Percentiles rank a stretch among this genome's conserved stretches.
Conservation (phyloP, 2,888 invertebrate species). For the Meliscaeva auricollis region DNA sequence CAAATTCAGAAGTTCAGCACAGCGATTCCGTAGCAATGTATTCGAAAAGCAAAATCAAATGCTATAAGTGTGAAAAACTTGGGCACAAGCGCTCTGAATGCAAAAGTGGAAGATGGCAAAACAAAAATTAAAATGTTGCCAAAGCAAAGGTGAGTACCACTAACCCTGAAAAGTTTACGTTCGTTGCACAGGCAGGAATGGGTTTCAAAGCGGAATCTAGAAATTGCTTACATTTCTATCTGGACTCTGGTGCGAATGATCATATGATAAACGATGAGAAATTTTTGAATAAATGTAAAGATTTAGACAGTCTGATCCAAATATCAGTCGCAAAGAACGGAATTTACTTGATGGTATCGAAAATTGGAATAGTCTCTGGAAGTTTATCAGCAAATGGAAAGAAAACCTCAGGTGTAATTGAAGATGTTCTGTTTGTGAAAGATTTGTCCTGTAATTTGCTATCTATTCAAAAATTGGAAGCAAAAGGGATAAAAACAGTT, state of each 20-base stretch:
- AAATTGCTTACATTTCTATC: too few species aligned
- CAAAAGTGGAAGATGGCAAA: background rate
- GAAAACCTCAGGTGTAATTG: background rate
- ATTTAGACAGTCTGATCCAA: background rate
- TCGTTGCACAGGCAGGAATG: too few species aligned
- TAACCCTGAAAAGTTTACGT: background rate
- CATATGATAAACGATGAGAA: constrained; percentile 4
- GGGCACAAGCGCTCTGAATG: constrained; percentile 7
- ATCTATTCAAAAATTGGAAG: background rate
- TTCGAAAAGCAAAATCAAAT: background rate
- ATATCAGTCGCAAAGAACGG: constrained; percentile 13
- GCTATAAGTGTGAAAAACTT: constrained; percentile 12
- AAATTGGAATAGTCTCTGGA: background rate
- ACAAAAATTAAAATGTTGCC: background rate
- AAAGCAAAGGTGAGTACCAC: background rate
- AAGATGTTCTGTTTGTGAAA: background rate
- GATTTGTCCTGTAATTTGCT: constrained; percentile 2
- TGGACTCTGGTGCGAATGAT: constrained; percentile 1
- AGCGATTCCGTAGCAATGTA: background rate
- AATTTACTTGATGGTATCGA: background rate
- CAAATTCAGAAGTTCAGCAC: too few species aligned
- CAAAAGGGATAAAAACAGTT: constrained; percentile 2
- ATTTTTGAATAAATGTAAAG: background rate
- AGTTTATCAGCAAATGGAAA: background rate
- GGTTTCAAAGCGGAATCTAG: too few species aligned